Conservation (phyloP, 2,888 invertebrate species). For the Ectemnius cavifrons region DNA sequence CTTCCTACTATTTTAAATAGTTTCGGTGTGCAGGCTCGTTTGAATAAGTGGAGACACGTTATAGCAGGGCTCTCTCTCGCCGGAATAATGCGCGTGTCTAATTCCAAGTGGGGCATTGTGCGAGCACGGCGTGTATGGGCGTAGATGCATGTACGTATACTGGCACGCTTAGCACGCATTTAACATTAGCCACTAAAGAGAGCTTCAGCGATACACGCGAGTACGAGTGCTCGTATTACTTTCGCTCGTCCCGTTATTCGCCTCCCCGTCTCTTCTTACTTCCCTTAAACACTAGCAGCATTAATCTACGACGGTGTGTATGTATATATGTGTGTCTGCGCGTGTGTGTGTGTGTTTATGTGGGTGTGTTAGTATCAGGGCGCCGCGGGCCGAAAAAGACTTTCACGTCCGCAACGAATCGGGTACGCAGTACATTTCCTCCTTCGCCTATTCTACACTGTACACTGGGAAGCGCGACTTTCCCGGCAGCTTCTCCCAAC, state of each 20-base stretch:
- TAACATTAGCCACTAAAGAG: conserved; percentile 36
- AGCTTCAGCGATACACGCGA: conserved; percentile 34
- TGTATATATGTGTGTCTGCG: neutral
- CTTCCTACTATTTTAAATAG: no score
- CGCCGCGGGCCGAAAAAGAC: conserved; percentile 33
- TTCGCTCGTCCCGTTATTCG: conserved; percentile 39
- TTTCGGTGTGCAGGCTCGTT: no score
- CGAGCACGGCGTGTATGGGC: conserved; percentile 23
- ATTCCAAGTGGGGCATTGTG: conserved; percentile 9
- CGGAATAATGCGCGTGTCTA: no score
- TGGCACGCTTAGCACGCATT: conserved; percentile 35
- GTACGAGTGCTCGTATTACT: conserved; percentile 19
- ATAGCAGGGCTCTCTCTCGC: no score
- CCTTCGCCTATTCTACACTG: conserved; percentile 56
- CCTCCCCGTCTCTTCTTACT: no score
- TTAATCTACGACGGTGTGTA: conserved; percentile 37
- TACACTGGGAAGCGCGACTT: conserved; percentile 40
- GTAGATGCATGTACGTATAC: conserved; percentile 42
- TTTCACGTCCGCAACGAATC: conserved; percentile 19
- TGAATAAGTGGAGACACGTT: no score
- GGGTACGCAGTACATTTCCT: conserved; percentile 5
- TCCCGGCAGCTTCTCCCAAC: conserved; percentile 9
- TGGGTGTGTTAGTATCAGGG: conserved; percentile 36
- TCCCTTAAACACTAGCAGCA: conserved; percentile 49
- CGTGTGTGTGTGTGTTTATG: neutral